Evolutionary conservation across 2,797 vertebrate genomes (phyloP), one percentile per base, ranked within the genome.

Genomic region (Dendrocincla fuliginosa): DNA sequence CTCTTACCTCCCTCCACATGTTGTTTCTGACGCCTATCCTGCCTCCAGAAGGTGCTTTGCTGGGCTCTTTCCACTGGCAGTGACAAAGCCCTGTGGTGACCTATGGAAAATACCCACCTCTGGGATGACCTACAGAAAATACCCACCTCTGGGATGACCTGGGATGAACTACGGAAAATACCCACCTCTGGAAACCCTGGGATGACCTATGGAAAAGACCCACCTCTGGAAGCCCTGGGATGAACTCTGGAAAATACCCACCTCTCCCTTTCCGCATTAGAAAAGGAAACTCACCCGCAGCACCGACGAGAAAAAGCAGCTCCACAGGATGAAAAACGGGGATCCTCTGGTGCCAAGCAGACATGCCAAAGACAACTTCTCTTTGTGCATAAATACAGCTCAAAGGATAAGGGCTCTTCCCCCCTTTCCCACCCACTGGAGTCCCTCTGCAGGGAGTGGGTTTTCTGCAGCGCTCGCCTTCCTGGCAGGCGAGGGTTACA

Each of bases 401-500:
- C 14, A 52, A 55, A 61, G 57, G 71, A 75, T 27, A 68, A 80
- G 92, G 63, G 50, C 59, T 71, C 84, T 75, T 67, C 24, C 50
- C 57, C 35, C 39, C 50, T 86, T 75, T 8, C 35, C 41, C 59
- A 81, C 47, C 50, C 47, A 69, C 60, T 37, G 35, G 79, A 64
- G 92, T 37, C 85, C 46, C 55, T 71, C 59, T n/a, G 79, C 1
- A 2, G 52, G 11, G 77, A 76, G 73, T 47, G 67, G 68, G n/a
- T 81, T 90, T 78, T 92, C 89, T 56, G 87, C 70, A 86, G 94
- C 2, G 14, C 46, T 81, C 23, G 74, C 68, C 85, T 78, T 92
- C 87, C 57, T 76, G 92, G 83, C 89, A 93, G 70, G 84, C 50
- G 25, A 71, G 70, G 73, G 81, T 93, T 91, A 88, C 87, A 93